Conservation (phyloP, 2,113 vertebrate genomes). For the Heptranchias perlo region DNA sequence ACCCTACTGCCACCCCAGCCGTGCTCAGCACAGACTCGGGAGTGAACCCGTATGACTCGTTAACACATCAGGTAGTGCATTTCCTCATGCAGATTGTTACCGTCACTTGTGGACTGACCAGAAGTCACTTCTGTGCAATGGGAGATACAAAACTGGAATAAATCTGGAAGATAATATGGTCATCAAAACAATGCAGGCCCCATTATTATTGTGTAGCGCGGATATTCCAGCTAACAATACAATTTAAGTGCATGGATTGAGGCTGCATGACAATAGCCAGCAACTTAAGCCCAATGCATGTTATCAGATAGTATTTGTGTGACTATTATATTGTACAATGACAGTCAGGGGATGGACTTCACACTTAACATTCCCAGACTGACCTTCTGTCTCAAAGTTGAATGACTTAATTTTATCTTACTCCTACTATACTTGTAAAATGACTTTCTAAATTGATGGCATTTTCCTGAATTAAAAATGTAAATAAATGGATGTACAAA, state of each 20-base stretch:
- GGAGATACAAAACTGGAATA: background rate
- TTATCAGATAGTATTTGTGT: slow-evolving; percentile 6
- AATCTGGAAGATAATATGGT: background rate
- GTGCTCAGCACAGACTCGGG: background rate
- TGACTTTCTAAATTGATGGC: background rate
- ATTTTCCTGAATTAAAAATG: background rate
- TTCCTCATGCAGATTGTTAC: background rate
- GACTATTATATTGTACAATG: background rate
- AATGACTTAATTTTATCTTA: background rate
- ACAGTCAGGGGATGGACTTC: background rate
- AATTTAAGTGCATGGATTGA: too few species aligned
- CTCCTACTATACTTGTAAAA: background rate
- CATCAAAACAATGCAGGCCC: background rate
- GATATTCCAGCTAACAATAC: background rate
- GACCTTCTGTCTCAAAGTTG: background rate
- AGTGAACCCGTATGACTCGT: background rate
- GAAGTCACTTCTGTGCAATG: background rate
- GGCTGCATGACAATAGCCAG: background rate
- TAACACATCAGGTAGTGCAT: background rate
- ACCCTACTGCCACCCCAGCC: background rate
- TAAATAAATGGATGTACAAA: background rate
- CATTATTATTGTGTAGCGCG: background rate
- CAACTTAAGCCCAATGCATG: background rate
- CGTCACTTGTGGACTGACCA: background rate
- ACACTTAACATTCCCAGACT: background rate